phyloP scores from a whole-genome alignment of 2,113 vertebrate species.

The Calonectris borealis region DNA sequence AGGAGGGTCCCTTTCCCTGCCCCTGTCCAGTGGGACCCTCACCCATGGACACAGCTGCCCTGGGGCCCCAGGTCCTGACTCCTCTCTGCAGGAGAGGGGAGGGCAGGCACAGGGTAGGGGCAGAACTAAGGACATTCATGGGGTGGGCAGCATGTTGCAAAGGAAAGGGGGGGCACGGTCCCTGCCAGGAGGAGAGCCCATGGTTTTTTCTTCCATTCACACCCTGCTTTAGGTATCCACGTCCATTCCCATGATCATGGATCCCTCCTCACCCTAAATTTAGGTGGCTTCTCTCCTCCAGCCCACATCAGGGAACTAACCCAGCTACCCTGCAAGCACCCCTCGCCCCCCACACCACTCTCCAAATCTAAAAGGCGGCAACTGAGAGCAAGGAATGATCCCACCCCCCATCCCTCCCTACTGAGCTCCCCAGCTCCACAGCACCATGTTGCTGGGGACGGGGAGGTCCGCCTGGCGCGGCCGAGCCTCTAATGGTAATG shows the following conservation, averaged over 20 bases:
- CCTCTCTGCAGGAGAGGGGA: background rate
- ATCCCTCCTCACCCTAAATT: background rate
- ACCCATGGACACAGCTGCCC: background rate
- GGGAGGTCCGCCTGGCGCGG: background rate
- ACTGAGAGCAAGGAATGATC: background rate
- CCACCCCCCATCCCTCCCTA: background rate
- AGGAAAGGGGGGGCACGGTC: background rate
- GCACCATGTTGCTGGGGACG: background rate
- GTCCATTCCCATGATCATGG: fast-evolving
- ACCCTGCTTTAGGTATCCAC: background rate
- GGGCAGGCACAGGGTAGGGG: background rate
- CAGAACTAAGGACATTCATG: background rate
- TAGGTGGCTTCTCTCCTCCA: background rate
- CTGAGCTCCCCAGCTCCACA: background rate
- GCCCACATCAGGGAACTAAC: background rate
- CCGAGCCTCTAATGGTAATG: conserved; percentile 86
- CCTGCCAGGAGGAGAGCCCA: background rate
- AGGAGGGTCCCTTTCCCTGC: background rate
- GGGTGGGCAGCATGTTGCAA: background rate
- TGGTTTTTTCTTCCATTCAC: background rate
- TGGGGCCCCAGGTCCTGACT: background rate
- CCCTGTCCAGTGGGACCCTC: background rate
- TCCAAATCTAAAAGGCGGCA: background rate
- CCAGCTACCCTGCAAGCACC: background rate
- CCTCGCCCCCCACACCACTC: background rate